These are phyloP conservation scores for Micrasema minimum DNA, from an alignment of 1,140 invertebrate species.

Conservation along the genomic window DNA sequence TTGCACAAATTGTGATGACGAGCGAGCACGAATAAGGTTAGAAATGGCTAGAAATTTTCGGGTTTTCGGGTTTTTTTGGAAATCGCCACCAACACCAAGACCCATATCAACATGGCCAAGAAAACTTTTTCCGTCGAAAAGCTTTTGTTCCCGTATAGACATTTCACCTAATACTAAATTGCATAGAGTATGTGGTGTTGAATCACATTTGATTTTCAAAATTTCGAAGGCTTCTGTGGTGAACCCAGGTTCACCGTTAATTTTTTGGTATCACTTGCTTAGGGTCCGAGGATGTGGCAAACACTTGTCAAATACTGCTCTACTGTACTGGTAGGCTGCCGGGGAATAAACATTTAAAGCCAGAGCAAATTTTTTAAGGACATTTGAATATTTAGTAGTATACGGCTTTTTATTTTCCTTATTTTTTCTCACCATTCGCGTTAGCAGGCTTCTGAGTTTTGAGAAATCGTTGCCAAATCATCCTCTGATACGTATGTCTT, in stretches of 20 bases:
- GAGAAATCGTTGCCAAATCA: not conserved
- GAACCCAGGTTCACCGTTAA: conserved; percentile 59
- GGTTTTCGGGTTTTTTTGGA: too few species aligned
- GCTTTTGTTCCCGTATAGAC: conserved; percentile 46
- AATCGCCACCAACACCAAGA: conserved; percentile 51
- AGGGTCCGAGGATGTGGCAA: conserved; percentile 60
- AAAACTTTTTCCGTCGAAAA: conserved; percentile 52
- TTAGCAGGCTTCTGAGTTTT: conserved; percentile 16
- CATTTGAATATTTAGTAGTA: conserved; percentile 32
- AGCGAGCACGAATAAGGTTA: conserved; percentile 58
- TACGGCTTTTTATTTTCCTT: conserved; percentile 8
- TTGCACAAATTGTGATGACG: too few species aligned
- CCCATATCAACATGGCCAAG: conserved; percentile 55
- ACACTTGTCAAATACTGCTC: conserved; percentile 56
- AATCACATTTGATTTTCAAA: conserved; percentile 54
- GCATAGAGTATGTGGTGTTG: conserved; percentile 44
- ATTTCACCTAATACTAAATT: conserved; percentile 53
- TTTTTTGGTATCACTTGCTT: conserved; percentile 58
- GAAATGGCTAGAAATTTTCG: conserved; percentile 56
- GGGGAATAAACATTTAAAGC: conserved; percentile 60
- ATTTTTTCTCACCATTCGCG: conserved; percentile 15
- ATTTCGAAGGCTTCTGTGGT: conserved; percentile 57
- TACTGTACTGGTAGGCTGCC: conserved; percentile 59
- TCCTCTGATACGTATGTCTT: not conserved
- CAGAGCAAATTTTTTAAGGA: conserved; percentile 41